Conservation (phyloP, 92 coral and sea anemone genomes). For the Porites rus region DNA sequence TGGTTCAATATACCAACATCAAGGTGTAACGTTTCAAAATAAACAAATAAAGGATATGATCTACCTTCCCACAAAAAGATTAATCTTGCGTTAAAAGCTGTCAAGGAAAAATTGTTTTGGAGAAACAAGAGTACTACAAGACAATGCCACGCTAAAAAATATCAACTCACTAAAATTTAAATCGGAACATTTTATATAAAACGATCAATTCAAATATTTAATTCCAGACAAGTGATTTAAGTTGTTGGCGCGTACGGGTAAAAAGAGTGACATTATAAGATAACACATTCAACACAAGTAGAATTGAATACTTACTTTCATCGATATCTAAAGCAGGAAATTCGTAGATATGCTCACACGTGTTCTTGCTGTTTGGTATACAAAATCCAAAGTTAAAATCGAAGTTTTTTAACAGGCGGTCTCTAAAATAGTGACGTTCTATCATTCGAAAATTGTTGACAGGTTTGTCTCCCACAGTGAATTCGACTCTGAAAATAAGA, state of each 20-base stretch:
- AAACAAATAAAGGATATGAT: no score
- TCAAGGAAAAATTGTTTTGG: no score
- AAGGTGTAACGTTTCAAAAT: no score
- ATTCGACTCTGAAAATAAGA: slow-evolving; percentile 88
- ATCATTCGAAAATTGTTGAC: slow-evolving; percentile 97
- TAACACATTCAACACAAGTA: no score
- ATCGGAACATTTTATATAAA: no score
- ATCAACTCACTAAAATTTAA: no score
- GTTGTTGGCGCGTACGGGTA: neutral
- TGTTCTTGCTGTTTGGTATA: slow-evolving; percentile 99
- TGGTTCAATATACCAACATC: no score
- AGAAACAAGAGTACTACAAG: no score
- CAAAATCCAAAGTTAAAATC: slow-evolving; percentile 99
- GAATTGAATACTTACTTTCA: slow-evolving; percentile 78
- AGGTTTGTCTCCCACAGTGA: slow-evolving; percentile 94
- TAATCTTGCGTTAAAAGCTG: no score
- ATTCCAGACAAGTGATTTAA: neutral
- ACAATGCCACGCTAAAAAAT: no score
- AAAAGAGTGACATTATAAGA: neutral
- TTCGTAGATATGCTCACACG: slow-evolving; percentile 99
- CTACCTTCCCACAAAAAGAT: no score
- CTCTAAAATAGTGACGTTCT: slow-evolving; percentile 93
- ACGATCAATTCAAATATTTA: no score
- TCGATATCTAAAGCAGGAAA: slow-evolving; percentile 89
- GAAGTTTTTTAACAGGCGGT: slow-evolving; percentile 89